phyloP scores from a whole-genome alignment of 2,888 invertebrate genomes.

The Torymus tubicola region DNA sequence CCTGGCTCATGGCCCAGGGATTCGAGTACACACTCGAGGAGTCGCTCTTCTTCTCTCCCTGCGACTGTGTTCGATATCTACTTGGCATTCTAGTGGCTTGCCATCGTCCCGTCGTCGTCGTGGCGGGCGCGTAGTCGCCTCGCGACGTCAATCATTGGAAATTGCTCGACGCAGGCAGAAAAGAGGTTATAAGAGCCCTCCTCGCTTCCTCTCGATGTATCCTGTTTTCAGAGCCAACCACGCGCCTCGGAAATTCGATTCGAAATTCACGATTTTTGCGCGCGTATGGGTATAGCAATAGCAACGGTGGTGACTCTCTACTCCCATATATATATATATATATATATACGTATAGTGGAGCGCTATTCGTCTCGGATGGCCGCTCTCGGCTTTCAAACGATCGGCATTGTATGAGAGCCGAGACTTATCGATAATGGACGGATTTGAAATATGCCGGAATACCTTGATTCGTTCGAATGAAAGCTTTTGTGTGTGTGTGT shows the following conservation, averaged over 20 bases:
- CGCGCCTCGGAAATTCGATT: conserved; percentile 10
- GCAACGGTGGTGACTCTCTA: too few species aligned
- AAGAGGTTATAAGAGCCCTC: conserved; percentile 19
- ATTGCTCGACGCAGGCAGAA: conserved; percentile 42
- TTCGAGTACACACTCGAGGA: conserved; percentile 16
- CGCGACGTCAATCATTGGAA: conserved; percentile 53
- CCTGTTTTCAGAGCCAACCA: conserved; percentile 11
- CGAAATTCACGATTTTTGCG: conserved; percentile 19
- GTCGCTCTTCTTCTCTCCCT: background rate
- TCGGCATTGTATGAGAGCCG: background rate
- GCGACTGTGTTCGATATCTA: conserved; percentile 47
- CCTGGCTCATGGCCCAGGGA: conserved; percentile 36
- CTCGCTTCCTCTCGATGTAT: background rate
- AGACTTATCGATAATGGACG: conserved; percentile 20
- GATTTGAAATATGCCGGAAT: conserved; percentile 11
- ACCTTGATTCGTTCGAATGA: background rate
- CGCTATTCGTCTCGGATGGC: background rate
- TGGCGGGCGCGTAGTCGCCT: background rate
- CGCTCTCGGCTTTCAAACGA: background rate
- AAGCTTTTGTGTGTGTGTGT: background rate
- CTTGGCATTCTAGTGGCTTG: conserved; percentile 51
- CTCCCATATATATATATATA: too few species aligned
- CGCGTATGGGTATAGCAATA: too few species aligned
- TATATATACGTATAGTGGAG: too few species aligned
- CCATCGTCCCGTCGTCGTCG: background rate